Conservation (phyloP, 2,797 vertebrate genomes). For the Amniataba percoides region DNA sequence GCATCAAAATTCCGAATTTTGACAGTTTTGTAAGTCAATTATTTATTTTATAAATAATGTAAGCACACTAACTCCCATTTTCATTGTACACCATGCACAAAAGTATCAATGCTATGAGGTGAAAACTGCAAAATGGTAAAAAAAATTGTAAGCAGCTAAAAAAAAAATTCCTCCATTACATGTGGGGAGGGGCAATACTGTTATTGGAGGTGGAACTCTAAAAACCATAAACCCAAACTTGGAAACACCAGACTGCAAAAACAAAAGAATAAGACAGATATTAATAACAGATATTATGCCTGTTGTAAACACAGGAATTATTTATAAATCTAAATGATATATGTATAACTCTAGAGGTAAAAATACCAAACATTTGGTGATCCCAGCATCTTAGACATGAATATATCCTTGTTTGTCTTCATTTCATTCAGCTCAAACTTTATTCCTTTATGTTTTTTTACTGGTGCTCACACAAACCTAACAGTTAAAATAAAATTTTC, state of each 20-base stretch:
- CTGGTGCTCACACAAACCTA: background rate
- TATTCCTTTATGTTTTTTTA: background rate
- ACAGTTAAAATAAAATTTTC: background rate
- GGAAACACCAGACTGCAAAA: background rate
- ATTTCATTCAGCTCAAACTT: slow-evolving; percentile 5
- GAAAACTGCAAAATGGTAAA: background rate
- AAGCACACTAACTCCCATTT: background rate
- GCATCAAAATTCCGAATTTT: background rate
- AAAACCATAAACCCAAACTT: background rate
- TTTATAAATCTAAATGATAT: background rate
- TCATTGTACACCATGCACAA: background rate
- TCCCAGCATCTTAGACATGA: background rate
- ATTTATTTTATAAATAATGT: slow-evolving; percentile 20
- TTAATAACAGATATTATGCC: background rate
- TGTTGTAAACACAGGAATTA: background rate
- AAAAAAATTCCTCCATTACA: background rate
- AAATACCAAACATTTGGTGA: background rate
- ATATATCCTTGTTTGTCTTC: background rate
- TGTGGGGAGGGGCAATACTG: background rate
- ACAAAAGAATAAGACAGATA: background rate
- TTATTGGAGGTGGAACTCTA: background rate
- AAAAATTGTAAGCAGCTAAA: background rate
- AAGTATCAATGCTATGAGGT: background rate
- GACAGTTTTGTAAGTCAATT: slow-evolving; percentile 10
- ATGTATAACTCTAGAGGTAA: background rate